Conservation (phyloP, 2,113 vertebrate species). For the Melanerpes formicivorus region DNA sequence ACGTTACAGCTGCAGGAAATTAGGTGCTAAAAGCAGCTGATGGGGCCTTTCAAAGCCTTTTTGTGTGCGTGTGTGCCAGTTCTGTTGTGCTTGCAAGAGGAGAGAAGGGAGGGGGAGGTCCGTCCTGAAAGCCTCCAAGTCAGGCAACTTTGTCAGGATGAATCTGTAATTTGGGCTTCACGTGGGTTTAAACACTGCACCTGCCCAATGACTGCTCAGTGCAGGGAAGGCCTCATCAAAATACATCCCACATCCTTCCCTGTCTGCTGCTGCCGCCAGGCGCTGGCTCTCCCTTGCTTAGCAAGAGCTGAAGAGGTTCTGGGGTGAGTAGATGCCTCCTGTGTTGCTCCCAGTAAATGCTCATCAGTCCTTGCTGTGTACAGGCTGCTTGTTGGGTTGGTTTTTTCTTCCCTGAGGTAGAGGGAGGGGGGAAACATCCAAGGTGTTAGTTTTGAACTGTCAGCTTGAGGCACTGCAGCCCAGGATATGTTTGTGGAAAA, state of each 20-base stretch:
- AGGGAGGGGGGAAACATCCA: neutral
- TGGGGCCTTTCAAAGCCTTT: conserved; percentile 74
- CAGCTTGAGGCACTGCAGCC: neutral
- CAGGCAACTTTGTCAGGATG: conserved; percentile 56
- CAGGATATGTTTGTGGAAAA: neutral
- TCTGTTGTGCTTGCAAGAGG: conserved; percentile 61
- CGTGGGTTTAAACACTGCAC: conserved; percentile 66
- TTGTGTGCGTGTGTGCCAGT: conserved; percentile 66
- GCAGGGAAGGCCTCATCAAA: conserved; percentile 36
- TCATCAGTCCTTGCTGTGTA: neutral
- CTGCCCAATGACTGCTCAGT: conserved; percentile 54
- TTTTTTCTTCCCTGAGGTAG: neutral
- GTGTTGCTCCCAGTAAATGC: neutral
- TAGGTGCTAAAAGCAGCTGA: conserved; percentile 71
- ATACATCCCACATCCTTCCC: conserved; percentile 40
- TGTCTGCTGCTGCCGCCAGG: conserved; percentile 23
- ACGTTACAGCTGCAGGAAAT: conserved; percentile 76
- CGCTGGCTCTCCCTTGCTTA: neutral
- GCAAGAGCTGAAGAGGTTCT: neutral
- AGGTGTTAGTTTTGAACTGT: neutral
- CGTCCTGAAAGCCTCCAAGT: conserved; percentile 38
- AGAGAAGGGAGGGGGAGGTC: conserved; percentile 42
- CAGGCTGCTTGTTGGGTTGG: neutral
- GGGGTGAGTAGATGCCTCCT: neutral
- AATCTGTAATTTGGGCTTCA: conserved; percentile 31